Percentiles rank a stretch among this genome's conserved stretches.
Evolutionary conservation across 2,113 vertebrate genomes (phyloP).

Genomic region (Sitta europaea): DNA sequence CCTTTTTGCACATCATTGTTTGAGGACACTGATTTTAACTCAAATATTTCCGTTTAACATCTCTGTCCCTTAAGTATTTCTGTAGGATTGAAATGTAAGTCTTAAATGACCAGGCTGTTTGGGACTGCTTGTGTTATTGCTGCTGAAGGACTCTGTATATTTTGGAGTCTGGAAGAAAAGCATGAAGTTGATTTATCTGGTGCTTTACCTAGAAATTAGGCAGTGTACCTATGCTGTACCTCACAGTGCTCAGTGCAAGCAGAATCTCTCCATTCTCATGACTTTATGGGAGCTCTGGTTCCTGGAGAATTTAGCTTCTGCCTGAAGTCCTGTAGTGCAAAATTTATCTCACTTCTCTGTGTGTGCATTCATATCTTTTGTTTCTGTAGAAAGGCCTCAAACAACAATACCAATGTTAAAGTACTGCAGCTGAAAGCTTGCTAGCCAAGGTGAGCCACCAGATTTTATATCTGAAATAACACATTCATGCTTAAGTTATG

Average conservation of each 20-base stretch:
- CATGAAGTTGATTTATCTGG: neutral
- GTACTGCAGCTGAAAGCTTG: neutral
- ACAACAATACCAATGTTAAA: neutral
- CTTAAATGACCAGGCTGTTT: neutral
- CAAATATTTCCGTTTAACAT: neutral
- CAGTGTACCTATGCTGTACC: neutral
- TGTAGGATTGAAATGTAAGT: neutral
- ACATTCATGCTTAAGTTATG: neutral
- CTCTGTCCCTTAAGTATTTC: neutral
- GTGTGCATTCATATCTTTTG: neutral
- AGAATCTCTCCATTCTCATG: neutral
- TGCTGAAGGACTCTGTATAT: neutral
- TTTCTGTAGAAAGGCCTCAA: neutral
- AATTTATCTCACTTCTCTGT: neutral
- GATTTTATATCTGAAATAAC: neutral
- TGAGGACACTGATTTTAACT: neutral
- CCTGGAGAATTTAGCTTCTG: neutral
- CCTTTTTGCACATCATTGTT: neutral
- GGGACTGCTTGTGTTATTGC: neutral
- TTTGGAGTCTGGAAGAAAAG: neutral
- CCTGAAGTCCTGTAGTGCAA: neutral
- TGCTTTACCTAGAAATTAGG: neutral
- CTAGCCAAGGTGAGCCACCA: neutral
- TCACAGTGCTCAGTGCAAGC: neutral
- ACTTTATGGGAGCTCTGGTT: neutral